phyloP scores from a whole-genome alignment of 2,888 invertebrate species.

The Apoderus coryli region DNA sequence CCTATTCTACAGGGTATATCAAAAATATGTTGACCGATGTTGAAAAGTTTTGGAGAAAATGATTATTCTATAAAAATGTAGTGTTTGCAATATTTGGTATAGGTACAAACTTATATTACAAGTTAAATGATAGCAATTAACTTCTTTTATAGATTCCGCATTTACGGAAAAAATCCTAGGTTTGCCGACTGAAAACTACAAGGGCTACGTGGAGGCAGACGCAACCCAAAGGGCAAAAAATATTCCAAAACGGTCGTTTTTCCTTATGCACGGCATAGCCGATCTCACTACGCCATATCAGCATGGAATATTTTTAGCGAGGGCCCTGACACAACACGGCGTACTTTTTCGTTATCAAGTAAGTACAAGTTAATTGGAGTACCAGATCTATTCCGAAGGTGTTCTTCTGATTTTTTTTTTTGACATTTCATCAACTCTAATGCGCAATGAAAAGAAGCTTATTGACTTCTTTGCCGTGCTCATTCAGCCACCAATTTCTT shows the following conservation, averaged over 20 bases:
- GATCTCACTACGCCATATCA: conserved; percentile 89
- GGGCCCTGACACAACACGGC: conserved; percentile 74
- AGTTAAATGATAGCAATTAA: too few relatives aligned
- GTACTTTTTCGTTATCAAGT: conserved; percentile 90
- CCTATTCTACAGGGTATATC: too few relatives aligned
- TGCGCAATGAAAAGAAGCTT: too few relatives aligned
- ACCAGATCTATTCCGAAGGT: neutral
- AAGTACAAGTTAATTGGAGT: conserved; percentile 15
- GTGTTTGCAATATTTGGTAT: too few relatives aligned
- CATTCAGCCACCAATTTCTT: too few relatives aligned
- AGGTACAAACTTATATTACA: too few relatives aligned
- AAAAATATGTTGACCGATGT: too few relatives aligned
- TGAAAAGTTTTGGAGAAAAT: too few relatives aligned
- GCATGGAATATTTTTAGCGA: conserved; percentile 79
- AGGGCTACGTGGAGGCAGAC: conserved; percentile 85
- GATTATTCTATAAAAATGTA: too few relatives aligned
- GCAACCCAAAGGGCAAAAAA: conserved; percentile 77
- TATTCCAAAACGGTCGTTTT: conserved; percentile 76
- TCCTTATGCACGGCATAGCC: conserved; percentile 85
- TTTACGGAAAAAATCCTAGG: conserved; percentile 93
- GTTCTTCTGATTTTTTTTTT: too few relatives aligned
- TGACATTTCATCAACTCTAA: too few relatives aligned
- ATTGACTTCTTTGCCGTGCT: too few relatives aligned
- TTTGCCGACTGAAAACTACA: conserved; percentile 72
- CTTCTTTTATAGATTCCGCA: conserved; percentile 93